Conservation (phyloP, 2,113 vertebrate species). For the Gallinago undulata region DNA sequence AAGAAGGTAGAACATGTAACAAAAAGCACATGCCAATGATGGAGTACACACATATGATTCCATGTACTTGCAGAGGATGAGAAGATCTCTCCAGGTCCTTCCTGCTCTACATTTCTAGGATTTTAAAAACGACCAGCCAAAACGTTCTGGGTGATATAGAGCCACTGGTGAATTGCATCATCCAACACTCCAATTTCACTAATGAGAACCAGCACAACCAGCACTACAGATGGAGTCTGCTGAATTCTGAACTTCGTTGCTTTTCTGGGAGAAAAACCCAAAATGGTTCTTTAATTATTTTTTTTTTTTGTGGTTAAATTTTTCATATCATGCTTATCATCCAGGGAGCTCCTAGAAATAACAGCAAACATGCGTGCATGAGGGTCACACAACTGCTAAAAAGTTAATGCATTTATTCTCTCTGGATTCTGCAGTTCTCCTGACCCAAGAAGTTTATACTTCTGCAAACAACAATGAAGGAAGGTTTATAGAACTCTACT, state of each 20-base stretch:
- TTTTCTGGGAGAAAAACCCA: neutral
- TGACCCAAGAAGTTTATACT: conserved; percentile 14
- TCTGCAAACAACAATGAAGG: neutral
- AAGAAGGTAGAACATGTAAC: neutral
- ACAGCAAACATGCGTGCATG: conserved; percentile 4
- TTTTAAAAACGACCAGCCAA: neutral
- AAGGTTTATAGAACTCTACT: neutral
- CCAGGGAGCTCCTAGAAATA: conserved; percentile 50
- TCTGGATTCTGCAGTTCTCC: neutral
- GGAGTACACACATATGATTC: fast-evolving
- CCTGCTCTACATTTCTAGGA: neutral
- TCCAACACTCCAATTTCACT: neutral
- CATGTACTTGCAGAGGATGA: neutral
- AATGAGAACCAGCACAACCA: conserved; percentile 24
- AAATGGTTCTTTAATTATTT: neutral
- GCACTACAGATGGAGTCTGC: neutral
- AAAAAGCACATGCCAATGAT: neutral
- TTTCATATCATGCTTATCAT: conserved; percentile 53
- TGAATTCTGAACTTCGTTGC: conserved; percentile 4
- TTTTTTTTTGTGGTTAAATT: conserved; percentile 17
- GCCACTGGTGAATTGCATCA: neutral
- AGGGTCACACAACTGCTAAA: conserved; percentile 47
- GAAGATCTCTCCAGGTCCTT: neutral
- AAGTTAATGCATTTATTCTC: conserved; percentile 56
- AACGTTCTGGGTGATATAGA: neutral